A percentile compares a stretch with the other conserved stretches of the same genome.
Evolutionary conservation across 2,113 vertebrate species (phyloP).

Genomic region (Nesoenas mayeri): DNA sequence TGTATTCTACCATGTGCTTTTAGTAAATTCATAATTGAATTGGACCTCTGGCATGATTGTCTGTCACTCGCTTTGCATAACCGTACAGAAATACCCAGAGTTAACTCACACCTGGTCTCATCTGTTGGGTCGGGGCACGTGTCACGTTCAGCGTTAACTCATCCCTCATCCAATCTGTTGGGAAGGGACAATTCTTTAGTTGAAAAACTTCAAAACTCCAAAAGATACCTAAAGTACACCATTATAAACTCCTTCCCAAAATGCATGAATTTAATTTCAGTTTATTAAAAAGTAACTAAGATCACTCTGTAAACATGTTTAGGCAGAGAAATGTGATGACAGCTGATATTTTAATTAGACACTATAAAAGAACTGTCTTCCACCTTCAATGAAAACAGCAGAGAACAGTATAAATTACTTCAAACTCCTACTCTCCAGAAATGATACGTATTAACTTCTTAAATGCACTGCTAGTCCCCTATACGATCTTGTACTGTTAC

Average conservation of each 20-base stretch:
- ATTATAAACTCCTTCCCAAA: neutral
- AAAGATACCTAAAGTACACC: neutral
- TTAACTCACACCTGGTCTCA: no score
- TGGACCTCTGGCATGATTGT: no score
- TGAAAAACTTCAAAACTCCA: neutral
- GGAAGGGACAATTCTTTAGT: neutral
- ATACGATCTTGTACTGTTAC: neutral
- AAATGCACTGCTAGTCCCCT: neutral
- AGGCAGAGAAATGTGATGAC: neutral
- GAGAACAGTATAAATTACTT: neutral
- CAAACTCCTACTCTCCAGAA: neutral
- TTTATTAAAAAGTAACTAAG: neutral
- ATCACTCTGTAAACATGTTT: neutral
- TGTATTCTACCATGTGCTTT: no score
- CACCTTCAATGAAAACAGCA: neutral
- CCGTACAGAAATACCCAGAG: no score
- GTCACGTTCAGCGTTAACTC: no score
- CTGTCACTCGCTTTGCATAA: no score
- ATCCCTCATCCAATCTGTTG: no score
- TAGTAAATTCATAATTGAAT: no score
- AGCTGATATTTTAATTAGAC: neutral
- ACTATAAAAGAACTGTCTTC: neutral
- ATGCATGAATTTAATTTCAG: neutral
- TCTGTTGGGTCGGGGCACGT: no score
- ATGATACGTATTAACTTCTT: neutral